Evolutionary conservation across 2,888 invertebrate species (phyloP).

Genomic region (Lochmaea crataegi): DNA sequence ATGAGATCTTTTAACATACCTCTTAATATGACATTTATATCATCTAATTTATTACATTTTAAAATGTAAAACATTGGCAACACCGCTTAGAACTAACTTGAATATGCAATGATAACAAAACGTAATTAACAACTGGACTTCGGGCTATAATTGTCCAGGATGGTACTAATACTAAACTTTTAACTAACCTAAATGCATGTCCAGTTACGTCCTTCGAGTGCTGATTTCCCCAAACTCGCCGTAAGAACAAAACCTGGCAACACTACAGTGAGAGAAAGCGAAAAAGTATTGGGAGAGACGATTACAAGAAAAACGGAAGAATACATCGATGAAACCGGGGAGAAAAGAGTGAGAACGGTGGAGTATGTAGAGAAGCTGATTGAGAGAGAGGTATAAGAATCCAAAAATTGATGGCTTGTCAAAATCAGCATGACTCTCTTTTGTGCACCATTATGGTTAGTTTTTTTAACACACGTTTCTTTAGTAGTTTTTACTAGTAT

Average conservation of each 20-base stretch:
- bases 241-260: conserved; percentile 88
- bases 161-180: conserved; percentile 55
- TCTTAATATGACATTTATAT: no score
- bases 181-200: conserved; percentile 53
- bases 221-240: conserved; percentile 85
- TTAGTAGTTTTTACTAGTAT: conserved; percentile 26
- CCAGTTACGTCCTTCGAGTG: conserved; percentile 72
- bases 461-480: conserved; percentile 46
- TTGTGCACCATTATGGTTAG: conserved; percentile 59
- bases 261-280: conserved; percentile 87
- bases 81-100: conserved; percentile 18
- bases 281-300: conserved; percentile 90
- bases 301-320: conserved; percentile 89
- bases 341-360: conserved; percentile 88
- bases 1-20: no score
- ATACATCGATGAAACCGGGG: conserved; percentile 88
- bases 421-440: conserved; percentile 55
- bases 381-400: conserved; percentile 87
- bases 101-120: conserved; percentile 8
- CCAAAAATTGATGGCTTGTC: conserved; percentile 39
- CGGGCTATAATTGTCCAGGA: conserved; percentile 50
- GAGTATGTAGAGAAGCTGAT: conserved; percentile 96
- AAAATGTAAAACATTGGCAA: conserved; percentile 27
- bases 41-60: not conserved
- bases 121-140: conserved; percentile 21